Evolutionary conservation across 2,888 invertebrate genomes (phyloP), one percentile per base, ranked within the genome.

Genomic region (Ormyrus pomaceus): DNA sequence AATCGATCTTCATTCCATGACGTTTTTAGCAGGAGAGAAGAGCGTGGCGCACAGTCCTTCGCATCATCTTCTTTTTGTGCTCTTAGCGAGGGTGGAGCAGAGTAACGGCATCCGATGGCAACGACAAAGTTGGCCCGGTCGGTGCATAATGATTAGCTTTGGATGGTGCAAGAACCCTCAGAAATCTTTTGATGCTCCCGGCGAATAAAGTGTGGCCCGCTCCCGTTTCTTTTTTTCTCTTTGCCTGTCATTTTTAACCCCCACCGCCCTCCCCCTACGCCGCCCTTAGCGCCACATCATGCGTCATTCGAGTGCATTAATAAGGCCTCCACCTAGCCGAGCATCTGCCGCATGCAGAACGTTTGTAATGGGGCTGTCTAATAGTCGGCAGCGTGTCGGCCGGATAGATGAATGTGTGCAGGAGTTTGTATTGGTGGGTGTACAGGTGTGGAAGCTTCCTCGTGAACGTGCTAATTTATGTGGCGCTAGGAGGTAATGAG

Each of bases 251-350:
- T 34, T 34, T 34, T 34, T 34, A 34, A 34, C 8, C 45, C 5
- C 5, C 4, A 6, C 11, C 13, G 6, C 48, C 10, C 58, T 0
- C 11, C 34, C 51, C 56, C 10, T 10, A 34, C 34, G 34, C 11
- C 11, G 11, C 53, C 34, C 34, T 34, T 34, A 34, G 50, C 59
- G 69, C 58, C 61, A 55, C 68, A 51, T 61, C 72, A 70, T 77
- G 80, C 77, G 73, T 74, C 80, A 81, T 81, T 81, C 74, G 65
- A 74, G 81, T 81, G 74, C 77, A 71, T 74, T 77, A 78, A 81
- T 78, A 75, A 81, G 80, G 69, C 69, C 69, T 74, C 48, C 34
- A 34, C 4, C 34, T 34, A 34, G 72, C 72, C n/a, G 66, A n/a
- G 76, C 71, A 79, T 79, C 79, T 69, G 74, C 74, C 74, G 68